Evolutionary conservation across 2,888 invertebrate genomes (phyloP), one percentile per base, ranked within the genome.

Genomic region (Rhamphomyia laevipes): DNA sequence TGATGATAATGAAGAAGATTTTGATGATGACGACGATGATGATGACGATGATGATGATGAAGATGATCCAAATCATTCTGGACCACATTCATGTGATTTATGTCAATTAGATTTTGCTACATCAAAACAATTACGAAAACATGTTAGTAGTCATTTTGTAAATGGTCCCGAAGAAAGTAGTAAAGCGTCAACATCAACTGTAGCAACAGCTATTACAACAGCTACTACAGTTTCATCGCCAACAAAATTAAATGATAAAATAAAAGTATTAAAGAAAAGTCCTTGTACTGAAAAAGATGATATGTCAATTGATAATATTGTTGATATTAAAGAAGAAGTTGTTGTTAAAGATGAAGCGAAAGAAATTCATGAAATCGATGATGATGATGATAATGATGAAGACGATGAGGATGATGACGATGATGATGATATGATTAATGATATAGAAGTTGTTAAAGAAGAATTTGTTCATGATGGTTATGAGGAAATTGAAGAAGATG

Each of bases 121-220:
- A 27, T 65, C 69, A 49, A 63, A 63, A 55, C 65, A 65, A 45
- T 60, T 71, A 52, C 67, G 68, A 53, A 61, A 62, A 31, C 71
- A 71, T 55, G 68, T 71, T 50, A 67, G 70, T 59, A 65, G 64
- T 57, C 71, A 71, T 62, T 69, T 71, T 46, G 60, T 69, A 13
- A 69, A 69, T 59, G 70, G 68, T 4, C 68, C 69, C 21, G 6
- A 13, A 15, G 13, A 41, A 21, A 15, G 13, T 16, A 41, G 27
- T 38, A 40, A 46, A 40, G 21, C 33, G 43, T 16, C 42, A 33
- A 23, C 18, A 18, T n/a, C 42, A 43, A 35, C 27, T 42, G 13
- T 13, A 21, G 21, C 41, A 21, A 18, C 17, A 41, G 13, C 21
- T 10, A 41, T 9, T 38, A 2, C 2, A 16, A 4, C 37, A 38